phyloP scores from a whole-genome alignment of 2,113 vertebrate species.

The Xiphias gladius region DNA sequence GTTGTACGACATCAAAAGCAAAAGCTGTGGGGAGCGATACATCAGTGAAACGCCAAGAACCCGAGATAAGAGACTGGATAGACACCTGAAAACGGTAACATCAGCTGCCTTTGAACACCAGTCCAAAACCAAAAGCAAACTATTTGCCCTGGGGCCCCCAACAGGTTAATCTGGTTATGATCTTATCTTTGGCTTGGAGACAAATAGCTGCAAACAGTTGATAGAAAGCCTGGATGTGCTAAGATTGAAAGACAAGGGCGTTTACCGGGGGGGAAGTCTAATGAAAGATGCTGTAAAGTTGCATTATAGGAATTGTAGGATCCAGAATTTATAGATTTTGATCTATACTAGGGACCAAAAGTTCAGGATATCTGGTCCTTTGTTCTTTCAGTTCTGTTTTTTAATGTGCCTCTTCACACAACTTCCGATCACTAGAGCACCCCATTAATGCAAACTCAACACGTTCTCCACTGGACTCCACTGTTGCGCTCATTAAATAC shows the following conservation, averaged over 20 bases:
- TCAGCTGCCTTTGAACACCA: not conserved
- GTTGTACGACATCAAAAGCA: not conserved
- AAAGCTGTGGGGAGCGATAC: not conserved
- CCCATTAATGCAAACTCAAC: no score
- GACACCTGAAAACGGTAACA: not conserved
- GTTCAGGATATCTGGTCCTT: not conserved
- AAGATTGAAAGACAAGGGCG: not conserved
- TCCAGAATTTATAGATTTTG: not conserved
- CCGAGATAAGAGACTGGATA: not conserved
- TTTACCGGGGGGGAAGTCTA: not conserved
- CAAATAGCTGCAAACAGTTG: not conserved
- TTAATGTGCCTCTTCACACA: no score
- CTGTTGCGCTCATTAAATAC: no score
- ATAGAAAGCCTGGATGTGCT: not conserved
- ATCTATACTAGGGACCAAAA: not conserved
- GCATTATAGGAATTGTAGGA: constrained; percentile 6
- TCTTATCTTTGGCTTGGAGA: not conserved
- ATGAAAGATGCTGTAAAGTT: not conserved
- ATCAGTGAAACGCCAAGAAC: not conserved
- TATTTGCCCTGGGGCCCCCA: not conserved
- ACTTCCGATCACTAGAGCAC: no score
- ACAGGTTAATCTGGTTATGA: not conserved
- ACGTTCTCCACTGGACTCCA: no score
- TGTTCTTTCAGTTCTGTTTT: no score
- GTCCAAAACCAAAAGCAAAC: not conserved